Percentiles rank a stretch among this genome's conserved stretches.
phyloP scores from a whole-genome alignment of 2,888 invertebrate genomes.

The Harpagoxenus sublaevis region DNA sequence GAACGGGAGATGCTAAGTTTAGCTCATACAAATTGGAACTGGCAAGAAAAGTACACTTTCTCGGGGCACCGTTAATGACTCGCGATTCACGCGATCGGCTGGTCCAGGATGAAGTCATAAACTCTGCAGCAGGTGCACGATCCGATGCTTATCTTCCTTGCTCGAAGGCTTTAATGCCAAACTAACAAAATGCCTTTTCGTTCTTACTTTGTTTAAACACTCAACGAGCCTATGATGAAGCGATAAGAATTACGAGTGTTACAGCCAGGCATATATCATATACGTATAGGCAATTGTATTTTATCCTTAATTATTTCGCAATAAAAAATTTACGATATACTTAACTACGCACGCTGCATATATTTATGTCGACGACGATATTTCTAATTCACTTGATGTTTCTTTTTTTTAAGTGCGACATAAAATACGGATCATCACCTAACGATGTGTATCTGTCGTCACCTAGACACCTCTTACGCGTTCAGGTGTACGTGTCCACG shows the following conservation, averaged over 20 bases:
- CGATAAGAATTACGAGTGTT: slow-evolving; percentile 70
- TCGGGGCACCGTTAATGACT: slow-evolving; percentile 40
- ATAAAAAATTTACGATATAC: slow-evolving; percentile 2
- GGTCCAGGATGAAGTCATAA: slow-evolving; percentile 76
- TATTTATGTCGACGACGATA: background rate
- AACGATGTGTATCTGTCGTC: slow-evolving; percentile 43
- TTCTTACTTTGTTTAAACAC: slow-evolving; percentile 67
- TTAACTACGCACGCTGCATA: too few relatives aligned
- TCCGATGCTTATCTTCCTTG: slow-evolving; percentile 64
- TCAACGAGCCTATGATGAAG: slow-evolving; percentile 72
- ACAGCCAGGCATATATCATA: slow-evolving; percentile 41
- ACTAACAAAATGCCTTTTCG: slow-evolving; percentile 49
- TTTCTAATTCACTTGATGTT: background rate
- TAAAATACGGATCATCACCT: background rate
- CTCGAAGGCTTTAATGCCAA: slow-evolving; percentile 49
- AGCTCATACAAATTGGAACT: background rate
- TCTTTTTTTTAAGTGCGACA: background rate
- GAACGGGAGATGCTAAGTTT: background rate
- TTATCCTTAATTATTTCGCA: slow-evolving; percentile 13
- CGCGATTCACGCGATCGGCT: slow-evolving; percentile 58
- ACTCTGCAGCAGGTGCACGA: slow-evolving; percentile 63
- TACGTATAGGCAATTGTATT: background rate
- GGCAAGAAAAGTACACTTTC: slow-evolving; percentile 37
- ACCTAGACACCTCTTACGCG: slow-evolving; percentile 17
- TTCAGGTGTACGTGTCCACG: slow-evolving; percentile 13